phyloP scores from a whole-genome alignment of 2,888 invertebrate genomes.

The Clusia tigrina region DNA sequence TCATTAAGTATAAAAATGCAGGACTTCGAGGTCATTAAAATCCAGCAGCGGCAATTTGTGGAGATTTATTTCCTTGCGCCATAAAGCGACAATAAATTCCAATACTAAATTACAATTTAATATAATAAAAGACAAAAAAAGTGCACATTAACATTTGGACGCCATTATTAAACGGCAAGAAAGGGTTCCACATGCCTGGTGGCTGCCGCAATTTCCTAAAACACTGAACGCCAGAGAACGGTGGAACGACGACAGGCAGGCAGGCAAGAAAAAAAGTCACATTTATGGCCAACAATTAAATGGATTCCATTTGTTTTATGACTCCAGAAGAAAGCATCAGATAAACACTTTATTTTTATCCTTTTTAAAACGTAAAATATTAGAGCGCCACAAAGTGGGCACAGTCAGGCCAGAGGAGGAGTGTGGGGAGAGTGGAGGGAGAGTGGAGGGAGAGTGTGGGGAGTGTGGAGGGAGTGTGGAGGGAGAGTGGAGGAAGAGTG shows the following conservation, averaged over 20 bases:
- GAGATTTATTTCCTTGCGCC: slow-evolving; percentile 2
- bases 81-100: slow-evolving; percentile 8
- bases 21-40: slow-evolving; percentile 1
- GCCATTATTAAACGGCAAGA: neutral
- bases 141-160: slow-evolving; percentile 1
- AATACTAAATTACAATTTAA: neutral
- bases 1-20: neutral
- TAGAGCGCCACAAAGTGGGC: neutral
- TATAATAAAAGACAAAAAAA: neutral
- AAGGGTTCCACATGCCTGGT: neutral
- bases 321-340: slow-evolving; percentile 35
- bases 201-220: neutral
- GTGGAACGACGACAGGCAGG: neutral
- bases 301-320: slow-evolving; percentile 60
- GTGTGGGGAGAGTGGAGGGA: neutral
- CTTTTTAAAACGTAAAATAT: slow-evolving; percentile 7
- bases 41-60: neutral
- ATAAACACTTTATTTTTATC: slow-evolving; percentile 11
- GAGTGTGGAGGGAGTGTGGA: neutral
- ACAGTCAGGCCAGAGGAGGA: neutral
- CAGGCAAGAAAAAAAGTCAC: slow-evolving; percentile 19
- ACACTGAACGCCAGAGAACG: neutral
- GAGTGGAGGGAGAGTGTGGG: neutral
- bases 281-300: slow-evolving; percentile 61
- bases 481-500: too few species aligned